Conservation (phyloP, 1,140 invertebrate species). For the Euura lappo region DNA sequence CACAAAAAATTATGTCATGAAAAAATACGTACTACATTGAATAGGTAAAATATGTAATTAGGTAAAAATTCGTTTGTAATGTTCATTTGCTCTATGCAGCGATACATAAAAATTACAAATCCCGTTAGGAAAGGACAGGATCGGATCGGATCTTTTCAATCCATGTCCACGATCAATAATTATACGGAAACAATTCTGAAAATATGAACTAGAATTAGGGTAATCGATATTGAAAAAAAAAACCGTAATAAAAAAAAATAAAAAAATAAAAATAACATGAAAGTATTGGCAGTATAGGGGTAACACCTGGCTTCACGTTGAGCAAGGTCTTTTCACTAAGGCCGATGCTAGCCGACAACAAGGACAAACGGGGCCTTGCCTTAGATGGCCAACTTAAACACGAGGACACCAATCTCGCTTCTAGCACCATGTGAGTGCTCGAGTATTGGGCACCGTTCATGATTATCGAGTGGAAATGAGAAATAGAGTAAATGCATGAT, state of each 20-base stretch:
- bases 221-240: constrained; percentile 1
- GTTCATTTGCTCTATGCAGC: no score
- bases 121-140: no score
- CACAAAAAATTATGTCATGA: no score
- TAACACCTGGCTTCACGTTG: constrained; percentile 95
- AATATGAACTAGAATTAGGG: no score
- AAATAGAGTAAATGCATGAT: background rate
- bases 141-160: no score
- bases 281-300: constrained; percentile 64
- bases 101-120: no score
- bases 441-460: constrained; percentile 33
- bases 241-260: constrained; percentile 23
- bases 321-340: constrained; percentile 98
- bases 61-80: no score
- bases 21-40: no score
- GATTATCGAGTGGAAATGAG: constrained; percentile 13
- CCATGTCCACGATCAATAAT: no score
- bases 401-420: constrained; percentile 98
- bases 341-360: constrained; percentile 95
- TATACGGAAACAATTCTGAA: no score
- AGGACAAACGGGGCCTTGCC: constrained; percentile 98
- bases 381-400: constrained; percentile 99
- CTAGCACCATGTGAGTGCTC: constrained; percentile 86
- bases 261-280: constrained; percentile 55
- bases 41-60: no score